Base-by-base conservation (phyloP, 2,888 invertebrate genomes). In the Elgonia sp. region DNA sequence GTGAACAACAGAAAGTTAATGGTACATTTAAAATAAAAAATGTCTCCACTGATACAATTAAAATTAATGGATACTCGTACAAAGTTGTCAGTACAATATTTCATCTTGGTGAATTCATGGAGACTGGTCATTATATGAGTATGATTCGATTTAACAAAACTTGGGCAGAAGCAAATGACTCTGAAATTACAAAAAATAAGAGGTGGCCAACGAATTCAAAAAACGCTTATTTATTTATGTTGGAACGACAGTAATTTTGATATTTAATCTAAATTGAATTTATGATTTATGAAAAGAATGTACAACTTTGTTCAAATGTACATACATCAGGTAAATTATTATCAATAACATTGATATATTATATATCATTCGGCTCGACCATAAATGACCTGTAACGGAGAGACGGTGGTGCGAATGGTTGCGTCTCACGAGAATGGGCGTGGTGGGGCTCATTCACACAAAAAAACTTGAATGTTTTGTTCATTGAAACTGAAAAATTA, bases 11-110 rank as follows among this genome's bases (percentile, higher is more conserved):
- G n/a, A 53, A 70, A 70, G 40, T 53, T 73, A 73, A 73, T 57
- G 10, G n/a, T 12, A 73, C 37, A 57, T 57, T 9, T 20, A 73
- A 73, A 55, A 57, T 73, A 29, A 73, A 73, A 73, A 39, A 39
- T 72, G 18, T 55, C 14, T 72, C 70, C 1, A 55, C 53, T 18
- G 55, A 37, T 12, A n/a, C n/a, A 16, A 37, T 14, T 39, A 18
- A 9, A 10, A 72, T 46, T 7, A 10, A 46, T 12, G 46, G 46
- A 46, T 14, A 46, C 55, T 55, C 18, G 3, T 69, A 69, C 16
- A 69, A 67, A 67, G 20, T 67, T 20, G 20, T 46, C 20, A 46
- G 67, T 46, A 46, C 67, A 5, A 67, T 67, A 50, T 69, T 69
- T 69, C 69, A 69, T 29, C 69, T 50, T 12, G 69, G 69, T 16